Evolutionary conservation across 2,888 invertebrate species (phyloP), one percentile per base, ranked within the genome.

Genomic region (Ariolimax columbianus): DNA sequence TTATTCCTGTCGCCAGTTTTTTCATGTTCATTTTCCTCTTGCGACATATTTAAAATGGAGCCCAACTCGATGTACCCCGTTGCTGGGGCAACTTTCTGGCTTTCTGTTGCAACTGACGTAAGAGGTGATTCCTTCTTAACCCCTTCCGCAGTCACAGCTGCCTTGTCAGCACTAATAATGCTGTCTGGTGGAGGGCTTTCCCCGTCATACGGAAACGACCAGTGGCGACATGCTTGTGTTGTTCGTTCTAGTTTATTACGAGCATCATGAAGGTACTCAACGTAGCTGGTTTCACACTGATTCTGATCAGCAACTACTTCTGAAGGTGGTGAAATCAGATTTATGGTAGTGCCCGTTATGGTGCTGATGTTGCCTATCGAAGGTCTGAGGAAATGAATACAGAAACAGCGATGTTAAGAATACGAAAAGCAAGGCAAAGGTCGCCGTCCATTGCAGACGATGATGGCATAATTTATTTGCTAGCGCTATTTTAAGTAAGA

Each of bases 191-290:
- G 88, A 0, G 95, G 95, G 84, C 95, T 94, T 73, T 95, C 95
- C 23, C 96, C 96, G 91, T 97, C 96, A 94, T 98, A 98, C 78
- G 95, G 95, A 87, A 96, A 96, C 9, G 96, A 96, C 98, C 98
- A 98, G 82, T 95, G 95, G 0, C 95, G 93, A 93, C 97, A 97
- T 0, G 97, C 97, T 51, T 95, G 94, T 70, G 96, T 95, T 91
- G 97, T 97, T 17, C 96, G 95, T 43, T 96, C 95, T 82, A 98
- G 96, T 93, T 96, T 96, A 91, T 96, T 96, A 88, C 97, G 95
- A 0, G 98, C 97, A 93, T 97, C 97, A 92, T 96, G 96, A 51
- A 98, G 95, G 94, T 98, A 98, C 43, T 94, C 94, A 70, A 93
- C 89, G 87, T 94, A 94, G 86, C 90, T 91, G 17, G 91, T 91